Conservation (phyloP, 2,113 vertebrate species). For the Odontophorus gujanensis region DNA sequence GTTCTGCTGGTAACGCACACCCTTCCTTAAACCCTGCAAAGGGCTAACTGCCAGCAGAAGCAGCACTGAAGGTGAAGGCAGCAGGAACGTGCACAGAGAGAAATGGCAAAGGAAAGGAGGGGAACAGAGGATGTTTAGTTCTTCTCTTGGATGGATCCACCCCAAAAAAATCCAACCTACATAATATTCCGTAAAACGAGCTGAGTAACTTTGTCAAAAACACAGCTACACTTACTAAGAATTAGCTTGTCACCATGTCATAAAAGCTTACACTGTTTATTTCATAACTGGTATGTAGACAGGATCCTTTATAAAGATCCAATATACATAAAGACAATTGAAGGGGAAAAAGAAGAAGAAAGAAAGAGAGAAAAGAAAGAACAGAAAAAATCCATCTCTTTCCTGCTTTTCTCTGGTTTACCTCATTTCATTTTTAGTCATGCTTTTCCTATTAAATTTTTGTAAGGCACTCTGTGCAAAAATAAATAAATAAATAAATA, state of each 20-base stretch:
- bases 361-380: no score
- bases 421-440: not conserved
- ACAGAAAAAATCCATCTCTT: not conserved
- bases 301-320: not conserved
- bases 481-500: not conserved
- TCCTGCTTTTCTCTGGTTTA: not conserved
- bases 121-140: slow-evolving; percentile 31
- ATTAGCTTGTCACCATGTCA: not conserved
- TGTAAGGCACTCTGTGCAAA: not conserved
- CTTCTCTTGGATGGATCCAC: not conserved
- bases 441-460: not conserved
- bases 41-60: slow-evolving; percentile 51
- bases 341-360: no score
- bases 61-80: slow-evolving; percentile 56
- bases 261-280: not conserved
- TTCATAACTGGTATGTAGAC: not conserved
- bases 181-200: not conserved
- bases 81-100: not conserved
- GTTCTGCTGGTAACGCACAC: slow-evolving; percentile 59
- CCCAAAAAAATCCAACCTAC: not conserved
- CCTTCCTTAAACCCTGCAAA: slow-evolving; percentile 56
- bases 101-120: slow-evolving; percentile 45
- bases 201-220: not conserved
- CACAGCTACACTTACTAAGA: not conserved
- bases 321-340: not conserved